Base-by-base conservation (phyloP, 2,888 invertebrate genomes). In the Cantharis lateralis region DNA sequence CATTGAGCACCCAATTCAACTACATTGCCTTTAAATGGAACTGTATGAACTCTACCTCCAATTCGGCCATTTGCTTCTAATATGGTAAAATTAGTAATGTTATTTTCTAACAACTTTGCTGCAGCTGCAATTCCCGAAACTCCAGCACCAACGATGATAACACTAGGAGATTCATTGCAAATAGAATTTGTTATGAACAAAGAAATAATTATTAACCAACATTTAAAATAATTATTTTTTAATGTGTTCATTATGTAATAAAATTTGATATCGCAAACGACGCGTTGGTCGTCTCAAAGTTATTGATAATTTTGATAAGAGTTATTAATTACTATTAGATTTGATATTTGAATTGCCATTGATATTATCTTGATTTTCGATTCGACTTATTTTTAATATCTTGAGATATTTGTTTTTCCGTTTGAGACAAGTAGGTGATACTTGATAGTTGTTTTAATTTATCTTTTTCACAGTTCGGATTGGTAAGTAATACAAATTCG, bases 101-200 rank as follows among this genome's bases (percentile, higher is more conserved):
- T 89, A 78, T 86, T 87, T 81, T 89, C 86, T 9, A 88, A 80
- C 11, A 92, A 84, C 75, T 87, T 87, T 7, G 87, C 85, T 15
- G 91, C 91, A n/a, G 91, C 90, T 15, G 91, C 89, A 71, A 91
- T 87, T 10, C 91, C 91, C 2, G 82, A 18, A n/a, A 80, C 74
- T 3, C 82, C 82, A 11, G 81, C 81, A 20, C 82, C 82, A 5
- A 82, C 71, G 10, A 82, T 76, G n/a, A 75, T 9, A 10, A 75
- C 68, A 15, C 13, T 68, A 9, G 61, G 68, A n/a, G 48, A 62
- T n/a, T 10, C 32, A 11, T 64, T 20, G 24, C 72, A 72, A 9
- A 32, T 9, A 2, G 9, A 24, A n/a, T 15, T 4, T 62, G 2
- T 16, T 5, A 63, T 7, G 11, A 26, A 9, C 10, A 28, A 71